Conservation (phyloP, 2,888 invertebrate genomes). For the Antitype chi region DNA sequence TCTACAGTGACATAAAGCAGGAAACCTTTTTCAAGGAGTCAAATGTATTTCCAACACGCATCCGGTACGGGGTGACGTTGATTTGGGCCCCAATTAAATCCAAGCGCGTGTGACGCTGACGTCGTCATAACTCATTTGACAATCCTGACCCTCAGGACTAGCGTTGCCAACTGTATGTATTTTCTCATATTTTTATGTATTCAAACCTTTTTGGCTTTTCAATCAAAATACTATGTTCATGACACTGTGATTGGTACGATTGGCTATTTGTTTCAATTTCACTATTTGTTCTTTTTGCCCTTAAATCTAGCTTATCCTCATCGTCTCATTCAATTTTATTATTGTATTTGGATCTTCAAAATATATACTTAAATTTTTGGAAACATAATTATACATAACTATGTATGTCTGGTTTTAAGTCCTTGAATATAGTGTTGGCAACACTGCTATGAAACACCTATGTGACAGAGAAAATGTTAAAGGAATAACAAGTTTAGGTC, state of each 20-base stretch:
- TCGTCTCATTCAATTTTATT: neutral
- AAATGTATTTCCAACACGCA: conserved; percentile 63
- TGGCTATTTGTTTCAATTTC: neutral
- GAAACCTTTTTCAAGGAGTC: conserved; percentile 60
- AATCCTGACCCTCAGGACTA: conserved; percentile 37
- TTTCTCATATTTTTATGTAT: neutral
- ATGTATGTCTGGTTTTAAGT: no score
- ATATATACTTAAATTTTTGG: neutral
- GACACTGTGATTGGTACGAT: neutral
- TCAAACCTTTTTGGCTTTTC: neutral
- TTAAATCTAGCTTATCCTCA: no score
- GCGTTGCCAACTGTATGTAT: neutral
- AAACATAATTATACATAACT: no score
- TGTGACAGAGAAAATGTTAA: conserved; percentile 10
- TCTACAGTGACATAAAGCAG: conserved; percentile 39
- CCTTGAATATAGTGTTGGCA: neutral
- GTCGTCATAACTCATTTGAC: conserved; percentile 65
- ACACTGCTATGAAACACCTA: neutral
- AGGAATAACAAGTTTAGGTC: conserved; percentile 23
- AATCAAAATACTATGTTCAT: neutral
- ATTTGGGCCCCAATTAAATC: conserved; percentile 67
- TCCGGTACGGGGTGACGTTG: conserved; percentile 62
- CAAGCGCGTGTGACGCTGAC: conserved; percentile 52
- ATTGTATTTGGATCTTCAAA: neutral
- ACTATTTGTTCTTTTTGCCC: neutral